Percentiles rank a stretch among this genome's conserved stretches.
phyloP scores from a whole-genome alignment of 1,140 invertebrate species.

The Oryzaephilus surinamensis region DNA sequence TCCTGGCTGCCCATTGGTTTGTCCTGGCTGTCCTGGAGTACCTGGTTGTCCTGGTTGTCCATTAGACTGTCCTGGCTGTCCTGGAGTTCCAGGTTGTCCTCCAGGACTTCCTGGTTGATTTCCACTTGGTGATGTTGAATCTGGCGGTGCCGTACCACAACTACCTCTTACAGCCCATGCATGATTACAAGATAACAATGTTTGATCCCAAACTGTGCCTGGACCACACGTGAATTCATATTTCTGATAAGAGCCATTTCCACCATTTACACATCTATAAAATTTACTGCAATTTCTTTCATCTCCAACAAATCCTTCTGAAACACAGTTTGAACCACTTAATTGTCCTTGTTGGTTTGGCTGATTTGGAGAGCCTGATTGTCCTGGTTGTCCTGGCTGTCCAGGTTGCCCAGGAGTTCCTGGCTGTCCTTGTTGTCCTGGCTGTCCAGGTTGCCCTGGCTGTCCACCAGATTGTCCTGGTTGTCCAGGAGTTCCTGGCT shows the following conservation, averaged over 20 bases:
- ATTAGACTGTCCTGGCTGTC: neutral
- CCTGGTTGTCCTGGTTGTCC: slow-evolving; percentile 11
- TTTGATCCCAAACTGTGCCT: slow-evolving; percentile 50
- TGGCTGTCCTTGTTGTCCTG: slow-evolving; percentile 9
- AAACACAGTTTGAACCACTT: slow-evolving; percentile 6
- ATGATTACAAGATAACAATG: slow-evolving; percentile 47
- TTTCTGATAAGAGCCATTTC: slow-evolving; percentile 39
- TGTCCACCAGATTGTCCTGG: slow-evolving; percentile 8
- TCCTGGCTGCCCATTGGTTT: slow-evolving; percentile 20
- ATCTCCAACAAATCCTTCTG: slow-evolving; percentile 46
- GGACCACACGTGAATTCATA: slow-evolving; percentile 51
- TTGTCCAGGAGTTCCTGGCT: slow-evolving; percentile 3
- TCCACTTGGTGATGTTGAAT: neutral
- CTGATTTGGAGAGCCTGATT: too few species aligned
- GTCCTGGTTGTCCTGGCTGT: slow-evolving; percentile 13
- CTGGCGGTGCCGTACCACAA: slow-evolving; percentile 4
- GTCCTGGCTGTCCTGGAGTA: slow-evolving; percentile 16
- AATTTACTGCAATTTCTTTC: slow-evolving; percentile 51
- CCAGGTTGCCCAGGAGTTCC: slow-evolving; percentile 17
- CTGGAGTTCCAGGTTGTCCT: slow-evolving; percentile 13
- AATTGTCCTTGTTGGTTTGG: slow-evolving; percentile 13
- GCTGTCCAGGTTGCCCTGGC: slow-evolving; percentile 5
- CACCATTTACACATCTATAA: slow-evolving; percentile 52
- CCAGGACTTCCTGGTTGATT: slow-evolving; percentile 9
- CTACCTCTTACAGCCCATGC: slow-evolving; percentile 34